These are phyloP conservation scores for Cyanoderma ruficeps DNA, from an alignment of 2,113 vertebrate species.

Conservation along the genomic window DNA sequence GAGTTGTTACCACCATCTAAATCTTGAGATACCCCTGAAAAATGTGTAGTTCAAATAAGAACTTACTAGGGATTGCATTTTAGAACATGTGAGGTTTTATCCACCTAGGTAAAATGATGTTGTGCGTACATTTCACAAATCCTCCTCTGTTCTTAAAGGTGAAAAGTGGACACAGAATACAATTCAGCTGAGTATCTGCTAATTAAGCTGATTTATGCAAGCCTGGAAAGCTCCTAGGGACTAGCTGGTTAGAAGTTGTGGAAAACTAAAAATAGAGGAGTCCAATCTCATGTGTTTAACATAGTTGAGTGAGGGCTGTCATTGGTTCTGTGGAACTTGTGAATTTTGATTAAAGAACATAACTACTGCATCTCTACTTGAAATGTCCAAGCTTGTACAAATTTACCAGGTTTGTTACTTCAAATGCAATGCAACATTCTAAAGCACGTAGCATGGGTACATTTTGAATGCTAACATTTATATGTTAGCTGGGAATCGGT, in stretches of 20 bases:
- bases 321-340: neutral
- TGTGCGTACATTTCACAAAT: neutral
- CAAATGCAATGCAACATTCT: neutral
- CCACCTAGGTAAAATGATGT: neutral
- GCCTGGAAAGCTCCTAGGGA: neutral
- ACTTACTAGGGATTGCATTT: neutral
- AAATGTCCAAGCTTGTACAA: neutral
- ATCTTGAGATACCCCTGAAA: neutral
- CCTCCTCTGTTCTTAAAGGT: neutral
- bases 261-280: neutral
- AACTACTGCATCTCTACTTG: neutral
- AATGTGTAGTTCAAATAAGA: neutral
- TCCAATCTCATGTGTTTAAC: neutral
- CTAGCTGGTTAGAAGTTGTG: neutral
- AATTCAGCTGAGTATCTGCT: neutral
- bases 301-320: neutral
- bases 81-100: neutral
- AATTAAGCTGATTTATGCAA: slow-evolving; percentile 21
- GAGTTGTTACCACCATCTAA: neutral
- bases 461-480: neutral
- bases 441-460: neutral
- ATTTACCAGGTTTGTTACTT: neutral
- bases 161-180: neutral
- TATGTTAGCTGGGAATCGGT: neutral
- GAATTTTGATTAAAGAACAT: neutral